Evolutionary conservation across 2,888 invertebrate genomes (phyloP).

Genomic region (Dilophus febrilis): DNA sequence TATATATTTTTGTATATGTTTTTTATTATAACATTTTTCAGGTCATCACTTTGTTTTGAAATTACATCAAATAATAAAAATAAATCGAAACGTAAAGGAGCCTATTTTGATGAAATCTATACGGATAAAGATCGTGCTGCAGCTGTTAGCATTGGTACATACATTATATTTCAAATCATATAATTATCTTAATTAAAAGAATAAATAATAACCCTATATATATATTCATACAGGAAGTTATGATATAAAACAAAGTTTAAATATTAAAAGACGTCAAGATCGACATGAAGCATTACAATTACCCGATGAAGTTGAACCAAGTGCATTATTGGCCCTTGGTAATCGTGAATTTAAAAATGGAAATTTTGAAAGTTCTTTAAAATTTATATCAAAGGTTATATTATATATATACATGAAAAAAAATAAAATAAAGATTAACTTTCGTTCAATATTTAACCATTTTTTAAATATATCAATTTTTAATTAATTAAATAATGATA

Average conservation of each 20-base stretch:
- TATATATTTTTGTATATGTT: not conserved
- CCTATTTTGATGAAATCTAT: slow-evolving; percentile 52
- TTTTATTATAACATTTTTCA: no score
- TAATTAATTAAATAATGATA: not conserved
- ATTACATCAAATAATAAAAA: no score
- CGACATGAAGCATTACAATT: slow-evolving; percentile 52
- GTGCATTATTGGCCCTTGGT: slow-evolving; percentile 56
- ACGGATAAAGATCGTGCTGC: slow-evolving; percentile 85
- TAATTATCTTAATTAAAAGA: no score
- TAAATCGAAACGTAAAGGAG: slow-evolving; percentile 24
- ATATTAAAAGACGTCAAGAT: slow-evolving; percentile 62
- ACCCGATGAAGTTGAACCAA: slow-evolving; percentile 63
- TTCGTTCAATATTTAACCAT: no score
- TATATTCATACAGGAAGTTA: slow-evolving; percentile 44
- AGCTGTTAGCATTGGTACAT: slow-evolving; percentile 47
- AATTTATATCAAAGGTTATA: slow-evolving; percentile 59
- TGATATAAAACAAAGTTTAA: slow-evolving; percentile 73
- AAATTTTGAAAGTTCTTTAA: slow-evolving; percentile 50
- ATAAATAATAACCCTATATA: not conserved
- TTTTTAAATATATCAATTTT: no score
- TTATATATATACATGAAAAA: no score
- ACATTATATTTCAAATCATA: not conserved
- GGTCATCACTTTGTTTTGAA: slow-evolving; percentile 1
- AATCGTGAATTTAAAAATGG: slow-evolving; percentile 60
- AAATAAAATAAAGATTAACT: no score